These are phyloP conservation scores for Sander lucioperca DNA, from an alignment of 2,113 vertebrate genomes.

Conservation along the genomic window DNA sequence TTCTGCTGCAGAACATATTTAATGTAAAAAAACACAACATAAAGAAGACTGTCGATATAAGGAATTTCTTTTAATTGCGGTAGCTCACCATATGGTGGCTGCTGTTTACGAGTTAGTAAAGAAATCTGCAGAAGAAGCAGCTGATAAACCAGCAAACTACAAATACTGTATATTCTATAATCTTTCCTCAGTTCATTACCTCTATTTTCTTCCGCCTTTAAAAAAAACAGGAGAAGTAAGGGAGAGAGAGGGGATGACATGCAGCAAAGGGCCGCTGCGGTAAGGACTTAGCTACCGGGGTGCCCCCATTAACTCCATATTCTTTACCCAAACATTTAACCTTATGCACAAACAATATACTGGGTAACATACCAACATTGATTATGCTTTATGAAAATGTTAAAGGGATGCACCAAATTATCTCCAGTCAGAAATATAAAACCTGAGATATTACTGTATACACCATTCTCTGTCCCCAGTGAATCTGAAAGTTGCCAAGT, in stretches of 20 bases:
- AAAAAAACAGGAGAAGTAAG: too few species aligned
- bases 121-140: neutral
- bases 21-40: neutral
- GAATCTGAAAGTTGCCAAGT: neutral
- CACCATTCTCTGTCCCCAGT: neutral
- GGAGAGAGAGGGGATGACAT: too few species aligned
- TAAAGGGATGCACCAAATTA: neutral
- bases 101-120: neutral
- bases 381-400: neutral
- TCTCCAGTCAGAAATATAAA: neutral
- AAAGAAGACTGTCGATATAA: neutral
- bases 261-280: too few species aligned
- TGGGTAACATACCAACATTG: neutral
- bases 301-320: too few species aligned
- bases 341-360: neutral
- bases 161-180: neutral
- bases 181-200: neutral
- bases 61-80: neutral
- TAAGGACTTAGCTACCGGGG: too few species aligned
- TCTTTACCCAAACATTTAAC: neutral
- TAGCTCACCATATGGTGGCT: neutral
- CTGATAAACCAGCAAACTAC: neutral
- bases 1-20: slow-evolving; percentile 7
- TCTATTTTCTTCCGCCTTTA: neutral
- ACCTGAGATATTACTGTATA: neutral